Conservation (phyloP, 2,888 invertebrate species). For the Athetis lepigone region DNA sequence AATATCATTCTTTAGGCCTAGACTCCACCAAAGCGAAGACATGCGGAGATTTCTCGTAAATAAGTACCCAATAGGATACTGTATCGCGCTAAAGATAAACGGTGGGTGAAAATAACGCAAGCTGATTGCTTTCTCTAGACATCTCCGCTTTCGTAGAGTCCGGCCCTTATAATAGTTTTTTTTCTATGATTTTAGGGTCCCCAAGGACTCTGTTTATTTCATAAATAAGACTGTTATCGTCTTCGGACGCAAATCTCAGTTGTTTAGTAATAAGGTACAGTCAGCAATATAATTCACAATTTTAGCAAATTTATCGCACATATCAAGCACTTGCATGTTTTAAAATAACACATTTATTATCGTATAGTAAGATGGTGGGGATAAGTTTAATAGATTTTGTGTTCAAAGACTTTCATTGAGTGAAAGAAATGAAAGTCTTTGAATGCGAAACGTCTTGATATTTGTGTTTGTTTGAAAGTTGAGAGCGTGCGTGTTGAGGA, state of each 20-base stretch:
- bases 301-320: slow-evolving; percentile 71
- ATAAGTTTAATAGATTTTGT: slow-evolving; percentile 2
- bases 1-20: no score
- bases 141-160: no score
- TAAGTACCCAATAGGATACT: no score
- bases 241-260: slow-evolving; percentile 37
- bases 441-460: slow-evolving; percentile 21
- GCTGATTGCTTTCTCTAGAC: no score
- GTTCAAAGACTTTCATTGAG: slow-evolving; percentile 34
- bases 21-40: no score
- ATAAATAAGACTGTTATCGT: slow-evolving; percentile 60
- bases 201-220: slow-evolving; percentile 21
- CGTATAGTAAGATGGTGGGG: slow-evolving; percentile 48
- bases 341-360: slow-evolving; percentile 59
- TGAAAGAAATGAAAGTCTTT: slow-evolving; percentile 37
- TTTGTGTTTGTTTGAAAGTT: slow-evolving; percentile 37
- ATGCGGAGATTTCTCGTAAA: no score
- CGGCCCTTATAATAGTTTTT: no score
- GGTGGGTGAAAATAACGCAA: no score
- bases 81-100: no score
- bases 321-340: slow-evolving; percentile 80
- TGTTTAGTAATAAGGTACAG: slow-evolving; percentile 43
- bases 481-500: slow-evolving; percentile 37
- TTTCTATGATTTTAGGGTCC: no score
- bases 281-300: slow-evolving; percentile 60